Percentiles rank a stretch among this genome's conserved stretches.
Conservation (phyloP, 2,888 invertebrate species). For the Rhamphomyia laevipes region DNA sequence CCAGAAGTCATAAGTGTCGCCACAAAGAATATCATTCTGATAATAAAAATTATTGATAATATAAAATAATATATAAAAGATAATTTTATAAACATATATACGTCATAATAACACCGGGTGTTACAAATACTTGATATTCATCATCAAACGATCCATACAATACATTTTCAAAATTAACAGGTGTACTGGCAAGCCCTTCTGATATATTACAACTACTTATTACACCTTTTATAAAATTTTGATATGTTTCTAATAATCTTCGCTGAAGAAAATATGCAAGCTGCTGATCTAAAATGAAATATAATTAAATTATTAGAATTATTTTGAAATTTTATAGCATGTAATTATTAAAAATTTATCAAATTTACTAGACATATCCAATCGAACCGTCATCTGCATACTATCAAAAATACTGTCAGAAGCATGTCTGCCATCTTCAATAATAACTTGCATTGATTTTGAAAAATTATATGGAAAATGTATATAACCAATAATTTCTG, state of each 20-base stretch:
- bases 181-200: conserved; percentile 44
- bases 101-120: conserved; percentile 74
- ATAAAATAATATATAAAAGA: neutral
- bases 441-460: conserved; percentile 43
- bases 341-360: conserved; percentile 20
- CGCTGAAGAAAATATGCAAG: conserved; percentile 62
- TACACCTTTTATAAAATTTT: conserved; percentile 50
- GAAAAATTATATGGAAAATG: conserved; percentile 65
- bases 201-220: conserved; percentile 53
- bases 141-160: conserved; percentile 56
- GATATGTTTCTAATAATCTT: conserved; percentile 55
- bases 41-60: conserved; percentile 14
- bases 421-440: conserved; percentile 46
- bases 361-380: conserved; percentile 61
- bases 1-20: conserved; percentile 73
- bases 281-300: conserved; percentile 59
- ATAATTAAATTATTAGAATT: conserved; percentile 14
- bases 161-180: conserved; percentile 56
- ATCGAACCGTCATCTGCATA: conserved; percentile 54
- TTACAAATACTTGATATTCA: conserved; percentile 68
- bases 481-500: conserved; percentile 51
- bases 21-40: conserved; percentile 73
- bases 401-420: conserved; percentile 42
- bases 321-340: conserved; percentile 3
- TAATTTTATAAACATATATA: conserved; percentile 44